Conservation (phyloP, 2,888 invertebrate genomes). For the Sepiola atlantica region DNA sequence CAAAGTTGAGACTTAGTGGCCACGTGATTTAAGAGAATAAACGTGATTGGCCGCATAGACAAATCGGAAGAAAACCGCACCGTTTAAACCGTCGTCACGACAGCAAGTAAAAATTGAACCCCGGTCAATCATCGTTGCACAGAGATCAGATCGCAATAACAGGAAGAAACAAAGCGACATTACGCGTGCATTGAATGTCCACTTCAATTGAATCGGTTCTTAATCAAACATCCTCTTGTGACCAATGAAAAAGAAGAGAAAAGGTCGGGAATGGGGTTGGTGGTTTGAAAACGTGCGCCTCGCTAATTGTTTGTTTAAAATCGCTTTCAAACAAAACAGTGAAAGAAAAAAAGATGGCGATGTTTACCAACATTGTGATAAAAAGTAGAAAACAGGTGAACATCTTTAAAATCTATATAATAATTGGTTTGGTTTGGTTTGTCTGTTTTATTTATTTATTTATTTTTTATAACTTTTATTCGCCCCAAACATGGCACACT, state of each 20-base stretch:
- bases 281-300: not conserved
- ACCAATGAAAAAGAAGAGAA: too few relatives aligned
- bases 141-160: not conserved
- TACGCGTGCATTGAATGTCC: not conserved
- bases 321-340: not conserved
- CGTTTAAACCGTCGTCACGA: not conserved
- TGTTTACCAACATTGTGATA: not conserved
- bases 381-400: not conserved
- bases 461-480: too few relatives aligned
- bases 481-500: too few relatives aligned
- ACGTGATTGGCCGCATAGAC: not conserved
- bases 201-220: not conserved
- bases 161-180: not conserved
- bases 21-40: not conserved
- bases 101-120: conserved; percentile 32
- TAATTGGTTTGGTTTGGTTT: too few relatives aligned
- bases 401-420: too few relatives aligned
- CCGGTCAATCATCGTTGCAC: not conserved
- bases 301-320: not conserved
- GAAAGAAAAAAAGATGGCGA: not conserved
- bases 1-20: not conserved
- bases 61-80: not conserved
- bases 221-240: not conserved
- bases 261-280: not conserved
- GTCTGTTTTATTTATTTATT: too few relatives aligned